Evolutionary conservation across 2,113 vertebrate genomes (phyloP).

Genomic region (Amazona guildingii): DNA sequence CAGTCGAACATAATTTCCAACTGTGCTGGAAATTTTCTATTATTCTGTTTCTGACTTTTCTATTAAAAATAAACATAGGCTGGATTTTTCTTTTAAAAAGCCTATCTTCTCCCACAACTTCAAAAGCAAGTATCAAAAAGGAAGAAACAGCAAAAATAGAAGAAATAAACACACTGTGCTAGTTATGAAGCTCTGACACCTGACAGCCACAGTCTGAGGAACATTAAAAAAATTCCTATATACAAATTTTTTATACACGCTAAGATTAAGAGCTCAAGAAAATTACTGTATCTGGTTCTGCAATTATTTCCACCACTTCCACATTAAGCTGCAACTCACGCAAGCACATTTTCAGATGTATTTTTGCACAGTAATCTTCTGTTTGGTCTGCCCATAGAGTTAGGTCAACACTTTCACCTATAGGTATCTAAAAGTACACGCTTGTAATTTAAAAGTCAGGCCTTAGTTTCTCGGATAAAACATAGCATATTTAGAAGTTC

Average conservation of each 20-base stretch:
- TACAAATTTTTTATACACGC: constrained; percentile 63
- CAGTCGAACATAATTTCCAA: constrained; percentile 30
- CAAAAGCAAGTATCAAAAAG: constrained; percentile 57
- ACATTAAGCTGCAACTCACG: constrained; percentile 18
- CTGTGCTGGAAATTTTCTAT: constrained; percentile 16
- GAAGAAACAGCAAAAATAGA: constrained; percentile 34
- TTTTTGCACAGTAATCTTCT: constrained; percentile 52
- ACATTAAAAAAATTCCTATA: constrained; percentile 47
- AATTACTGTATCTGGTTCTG: constrained; percentile 26
- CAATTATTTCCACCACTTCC: constrained; percentile 41
- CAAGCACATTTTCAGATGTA: background rate
- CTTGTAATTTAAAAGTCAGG: background rate
- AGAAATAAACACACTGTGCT: constrained; percentile 56
- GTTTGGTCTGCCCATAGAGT: constrained; percentile 29
- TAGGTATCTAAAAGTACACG: background rate
- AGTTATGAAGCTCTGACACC: constrained; percentile 26
- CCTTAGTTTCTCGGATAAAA: constrained; percentile 93
- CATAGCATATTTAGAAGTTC: constrained; percentile 98
- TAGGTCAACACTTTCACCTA: background rate
- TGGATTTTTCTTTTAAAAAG: constrained; percentile 34
- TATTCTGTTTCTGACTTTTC: constrained; percentile 24
- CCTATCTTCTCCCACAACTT: background rate
- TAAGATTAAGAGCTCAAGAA: constrained; percentile 55
- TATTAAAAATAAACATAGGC: constrained; percentile 55
- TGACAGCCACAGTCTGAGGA: constrained; percentile 16